Base-by-base conservation (phyloP, 2,888 invertebrate genomes). In the Hirtodrosophila trivittata region DNA sequence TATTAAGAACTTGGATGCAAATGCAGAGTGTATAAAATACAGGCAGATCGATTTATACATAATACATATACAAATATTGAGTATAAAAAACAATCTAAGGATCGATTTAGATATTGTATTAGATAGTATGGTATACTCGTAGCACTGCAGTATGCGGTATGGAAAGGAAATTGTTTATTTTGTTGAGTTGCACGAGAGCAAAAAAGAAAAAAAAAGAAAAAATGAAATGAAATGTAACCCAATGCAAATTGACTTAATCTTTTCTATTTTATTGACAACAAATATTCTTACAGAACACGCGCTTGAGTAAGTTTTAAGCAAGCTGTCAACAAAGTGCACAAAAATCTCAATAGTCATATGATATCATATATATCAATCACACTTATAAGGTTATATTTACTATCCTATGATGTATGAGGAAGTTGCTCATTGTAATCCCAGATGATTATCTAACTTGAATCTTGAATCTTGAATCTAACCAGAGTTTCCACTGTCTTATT, bases 261-360 rank as follows among this genome's bases (percentile, higher is more conserved):
- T 47, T 76, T 67, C 55, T 56, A 66, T 45, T 21, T 63, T 43
- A 64, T 57, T 46, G n/a, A n/a, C 25, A 45, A 49, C 41, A 43
- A 43, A 55, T 43, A 30, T 38, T 33, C 32, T 26, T 50, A 30
- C 50, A 28, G 39, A n/a, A 46, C 45, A 41, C 35, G 41, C 33
- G 37, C 43, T 37, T 32, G 47, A 33, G 9, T 46, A 50, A 46
- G 42, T 43, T 45, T 46, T 13, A 46, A 47, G 57, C 41, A 55
- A 62, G 73, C 77, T 76, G 73, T 73, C 73, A 46, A 72, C 41
- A 37, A 78, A 54, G 65, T 28, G 76, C 80, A 72, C 75, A 75
- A 75, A 58, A 46, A 14, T 52, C 45, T 16, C 8, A 16, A 1
- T 8, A 16, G 28, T 30, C 14, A 7, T 28, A 10, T 33, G 32